These are phyloP conservation scores for Solea senegalensis DNA, from an alignment of 2,113 vertebrate genomes.

Conservation along the genomic window DNA sequence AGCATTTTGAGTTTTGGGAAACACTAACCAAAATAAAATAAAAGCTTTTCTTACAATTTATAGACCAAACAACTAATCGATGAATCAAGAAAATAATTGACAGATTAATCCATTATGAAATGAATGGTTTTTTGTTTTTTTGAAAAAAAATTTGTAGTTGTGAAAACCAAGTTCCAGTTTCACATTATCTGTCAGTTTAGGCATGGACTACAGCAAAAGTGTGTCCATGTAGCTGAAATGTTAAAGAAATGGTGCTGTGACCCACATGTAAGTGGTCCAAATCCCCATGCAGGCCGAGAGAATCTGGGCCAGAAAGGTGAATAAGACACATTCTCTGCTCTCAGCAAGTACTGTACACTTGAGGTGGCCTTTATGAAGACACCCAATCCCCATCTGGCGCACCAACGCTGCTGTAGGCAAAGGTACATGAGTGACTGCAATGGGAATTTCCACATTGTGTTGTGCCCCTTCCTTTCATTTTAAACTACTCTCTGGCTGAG, in stretches of 20 bases:
- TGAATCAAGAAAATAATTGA: no score
- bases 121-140: background rate
- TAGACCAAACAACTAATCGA: no score
- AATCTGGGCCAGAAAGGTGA: conserved; percentile 56
- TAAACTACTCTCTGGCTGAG: background rate
- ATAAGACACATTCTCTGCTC: conserved; percentile 35
- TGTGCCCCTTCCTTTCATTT: conserved; percentile 32
- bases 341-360: conserved; percentile 10
- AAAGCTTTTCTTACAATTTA: no score
- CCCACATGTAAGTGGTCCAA: conserved; percentile 43
- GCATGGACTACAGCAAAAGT: background rate
- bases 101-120: no score
- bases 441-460: background rate
- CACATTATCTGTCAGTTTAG: background rate
- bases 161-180: background rate
- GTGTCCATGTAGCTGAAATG: conserved; percentile 11
- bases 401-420: conserved; percentile 14
- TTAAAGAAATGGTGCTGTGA: conserved; percentile 31
- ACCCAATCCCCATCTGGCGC: conserved; percentile 26
- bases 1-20: no score
- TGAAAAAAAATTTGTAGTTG: background rate
- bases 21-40: no score
- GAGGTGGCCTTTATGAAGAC: conserved; percentile 27
- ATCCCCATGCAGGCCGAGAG: conserved; percentile 18
- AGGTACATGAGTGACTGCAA: conserved; percentile 2